These are phyloP conservation scores for Gerosis bhagava DNA, from an alignment of 2,888 invertebrate genomes.

Conservation along the genomic window DNA sequence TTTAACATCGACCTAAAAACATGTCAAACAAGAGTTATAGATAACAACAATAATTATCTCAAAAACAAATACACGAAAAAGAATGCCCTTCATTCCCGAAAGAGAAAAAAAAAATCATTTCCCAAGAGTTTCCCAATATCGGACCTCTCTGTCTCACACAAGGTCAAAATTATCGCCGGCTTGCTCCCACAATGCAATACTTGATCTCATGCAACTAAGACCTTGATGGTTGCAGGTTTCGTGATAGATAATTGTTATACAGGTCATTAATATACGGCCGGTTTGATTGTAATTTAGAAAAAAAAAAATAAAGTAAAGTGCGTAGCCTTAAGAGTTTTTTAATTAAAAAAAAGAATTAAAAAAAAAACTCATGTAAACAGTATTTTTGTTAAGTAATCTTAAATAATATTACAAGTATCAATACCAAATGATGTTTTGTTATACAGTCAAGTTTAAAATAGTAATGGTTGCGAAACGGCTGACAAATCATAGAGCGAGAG, in stretches of 20 bases:
- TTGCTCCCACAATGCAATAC: conserved; percentile 74
- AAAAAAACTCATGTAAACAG: too few species aligned
- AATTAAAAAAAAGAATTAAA: conserved; percentile 7
- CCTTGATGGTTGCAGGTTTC: conserved; percentile 81
- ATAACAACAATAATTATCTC: conserved; percentile 46
- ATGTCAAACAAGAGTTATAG: conserved; percentile 52
- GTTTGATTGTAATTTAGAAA: conserved; percentile 44
- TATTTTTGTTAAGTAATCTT: too few species aligned
- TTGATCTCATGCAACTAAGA: conserved; percentile 78
- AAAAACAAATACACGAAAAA: conserved; percentile 65
- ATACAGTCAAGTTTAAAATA: not conserved
- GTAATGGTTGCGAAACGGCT: conserved; percentile 33
- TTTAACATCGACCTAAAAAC: conserved; percentile 63
- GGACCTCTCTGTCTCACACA: conserved; percentile 63
- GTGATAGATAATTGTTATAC: conserved; percentile 79
- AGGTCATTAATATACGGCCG: conserved; percentile 68
- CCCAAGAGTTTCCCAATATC: conserved; percentile 78
- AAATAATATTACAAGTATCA: too few species aligned
- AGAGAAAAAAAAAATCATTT: conserved; percentile 80
- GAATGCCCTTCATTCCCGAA: conserved; percentile 75
- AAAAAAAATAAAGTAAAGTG: conserved; percentile 35
- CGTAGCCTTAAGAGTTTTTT: conserved; percentile 24
- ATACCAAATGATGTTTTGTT: too few species aligned
- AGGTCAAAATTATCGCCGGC: conserved; percentile 59
- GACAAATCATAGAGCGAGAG: conserved; percentile 28